phyloP scores from a whole-genome alignment of 2,797 vertebrate species.

The Chaetophractus vellerosus region DNA sequence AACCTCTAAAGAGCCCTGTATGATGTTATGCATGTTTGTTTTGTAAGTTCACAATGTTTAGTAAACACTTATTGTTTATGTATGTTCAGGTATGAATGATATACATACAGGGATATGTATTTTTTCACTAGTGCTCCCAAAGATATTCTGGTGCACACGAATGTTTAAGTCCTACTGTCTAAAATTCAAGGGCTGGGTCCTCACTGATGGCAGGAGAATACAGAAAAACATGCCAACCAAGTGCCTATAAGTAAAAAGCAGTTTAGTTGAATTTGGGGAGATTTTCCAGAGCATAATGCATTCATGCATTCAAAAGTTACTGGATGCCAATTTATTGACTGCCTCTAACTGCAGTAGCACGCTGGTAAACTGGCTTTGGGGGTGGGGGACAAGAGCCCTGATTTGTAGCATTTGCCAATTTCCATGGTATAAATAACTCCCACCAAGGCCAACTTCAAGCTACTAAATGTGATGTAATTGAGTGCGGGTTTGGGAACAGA shows the following conservation, averaged over 20 bases:
- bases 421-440: background rate
- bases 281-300: conserved; percentile 4
- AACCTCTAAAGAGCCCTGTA: too few relatives aligned
- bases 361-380: background rate
- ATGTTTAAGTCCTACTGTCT: background rate
- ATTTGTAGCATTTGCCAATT: background rate
- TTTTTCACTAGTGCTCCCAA: background rate
- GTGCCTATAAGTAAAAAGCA: background rate
- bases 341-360: background rate
- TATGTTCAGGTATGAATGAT: too few relatives aligned
- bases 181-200: background rate
- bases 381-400: background rate
- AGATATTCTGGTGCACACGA: background rate
- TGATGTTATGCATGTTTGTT: too few relatives aligned
- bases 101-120: background rate
- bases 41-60: too few relatives aligned
- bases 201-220: background rate
- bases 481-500: background rate
- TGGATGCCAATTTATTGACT: background rate
- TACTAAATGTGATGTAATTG: background rate
- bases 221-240: background rate
- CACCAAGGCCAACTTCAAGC: background rate
- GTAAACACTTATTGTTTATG: too few relatives aligned
- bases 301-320: background rate
- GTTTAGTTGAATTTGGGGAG: background rate